Evolutionary conservation across 2,797 vertebrate species (phyloP), one percentile per base, ranked within the genome.

Genomic region (Eospalax fontanierii): DNA sequence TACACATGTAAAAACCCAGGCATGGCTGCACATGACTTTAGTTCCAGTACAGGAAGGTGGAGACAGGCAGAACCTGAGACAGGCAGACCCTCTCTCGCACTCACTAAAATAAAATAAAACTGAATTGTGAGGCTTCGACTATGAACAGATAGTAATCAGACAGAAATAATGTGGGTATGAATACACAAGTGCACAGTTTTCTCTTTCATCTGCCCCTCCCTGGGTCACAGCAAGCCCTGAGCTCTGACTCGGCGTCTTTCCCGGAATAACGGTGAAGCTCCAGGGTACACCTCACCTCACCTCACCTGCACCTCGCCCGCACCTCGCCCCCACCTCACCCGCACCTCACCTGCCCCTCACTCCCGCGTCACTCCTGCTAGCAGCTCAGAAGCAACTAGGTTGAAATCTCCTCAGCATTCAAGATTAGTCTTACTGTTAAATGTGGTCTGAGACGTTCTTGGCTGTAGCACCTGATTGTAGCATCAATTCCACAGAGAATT

Each of bases 391-490:
- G n/a, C 33, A 59, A 80, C 6, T 35, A 38, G 30, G 70, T 7
- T 74, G 78, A 84, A 78, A 81, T 86, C 22, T 74, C 40, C 71
- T 85, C 38, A 59, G 43, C 26, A 57, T 96, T n/a, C 15, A 61
- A 63, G 4, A 74, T 6, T 65, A 54, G 40, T 33, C 14, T 16
- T 80, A 24, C 14, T 79, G 59, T 11, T 70, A 90, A 85, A 68
- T 74, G n/a, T 40, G 38, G 76, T 76, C 30, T 95, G 75, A 85
- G n/a, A 28, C 22, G 14, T 84, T 46, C 46, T 66, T 87, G 30
- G n/a, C 68, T 78, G 57, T 68, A 43, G 16, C 57, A 33, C 24
- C 63, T 26, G 87, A 94, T 68, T 24, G 35, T 66, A 66, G 87
- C 24, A 74, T 40, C 21, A 85, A 63, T 68, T 61, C 73, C 38